Evolutionary conservation across 2,113 vertebrate species (phyloP), one percentile per base, ranked within the genome.

Genomic region (Pampusana beccarii): DNA sequence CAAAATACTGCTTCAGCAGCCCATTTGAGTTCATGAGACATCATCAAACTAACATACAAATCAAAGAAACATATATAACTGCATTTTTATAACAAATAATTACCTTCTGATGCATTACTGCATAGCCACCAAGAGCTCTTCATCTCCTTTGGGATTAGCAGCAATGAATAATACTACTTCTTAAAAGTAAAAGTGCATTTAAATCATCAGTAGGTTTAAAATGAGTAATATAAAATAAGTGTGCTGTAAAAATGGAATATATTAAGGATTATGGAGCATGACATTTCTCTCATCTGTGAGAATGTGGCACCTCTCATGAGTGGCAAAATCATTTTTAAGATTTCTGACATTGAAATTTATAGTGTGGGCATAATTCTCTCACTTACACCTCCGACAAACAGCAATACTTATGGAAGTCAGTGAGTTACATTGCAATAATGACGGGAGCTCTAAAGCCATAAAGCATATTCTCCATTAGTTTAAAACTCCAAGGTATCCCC

Each of bases 41-140:
- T 46, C 88, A 94, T 67, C 83, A 84, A 88, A 84, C 42, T 57
- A 88, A 86, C 53, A 84, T 7, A 86, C 44, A 93, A 94, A 96
- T 91, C 80, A 89, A 93, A 90, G 86, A 86, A 90, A 93, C 70
- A 69, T 54, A 82, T 69, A 6, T 79, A 96, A 91, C 69, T 75
- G 77, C 91, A 87, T 88, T 96, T 93, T 86, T 89, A 91, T 92
- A 95, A 92, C 67, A 89, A 96, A 96, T 96, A 94, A 96, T 94
- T 97, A 86, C 86, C 57, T 92, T 86, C 69, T 84, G 83, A 88
- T 92, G 82, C 88, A 93, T 90, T 93, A 94, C 42, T 88, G 54
- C 95, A 71, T 36, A 89, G 80, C 86, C 65, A 89, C 51, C 53
- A 86, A 86, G 81, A 88, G 88, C 80, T 87, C 86, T 84, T 74